These are phyloP conservation scores for Chaetops frenatus DNA, from an alignment of 2,113 vertebrate species.

Conservation along the genomic window DNA sequence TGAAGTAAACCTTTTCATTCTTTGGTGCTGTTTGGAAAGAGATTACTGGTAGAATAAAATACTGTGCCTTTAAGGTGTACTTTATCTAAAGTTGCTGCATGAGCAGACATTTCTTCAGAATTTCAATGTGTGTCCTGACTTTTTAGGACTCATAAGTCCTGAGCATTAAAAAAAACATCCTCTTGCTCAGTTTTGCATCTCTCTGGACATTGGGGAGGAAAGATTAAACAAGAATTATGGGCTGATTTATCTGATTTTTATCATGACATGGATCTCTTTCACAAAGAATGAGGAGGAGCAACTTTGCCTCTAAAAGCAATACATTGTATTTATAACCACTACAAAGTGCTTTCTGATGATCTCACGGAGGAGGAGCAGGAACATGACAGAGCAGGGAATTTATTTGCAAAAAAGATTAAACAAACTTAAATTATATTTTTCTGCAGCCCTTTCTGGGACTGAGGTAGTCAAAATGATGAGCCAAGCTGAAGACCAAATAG, in stretches of 20 bases:
- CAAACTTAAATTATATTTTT: neutral
- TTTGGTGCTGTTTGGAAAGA: neutral
- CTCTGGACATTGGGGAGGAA: neutral
- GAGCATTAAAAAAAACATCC: neutral
- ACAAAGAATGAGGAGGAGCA: neutral
- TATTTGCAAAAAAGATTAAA: neutral
- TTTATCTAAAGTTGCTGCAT: neutral
- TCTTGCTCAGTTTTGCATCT: neutral
- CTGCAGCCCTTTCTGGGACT: neutral
- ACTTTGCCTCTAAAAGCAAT: neutral
- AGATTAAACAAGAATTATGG: neutral
- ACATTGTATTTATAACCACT: neutral
- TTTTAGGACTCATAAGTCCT: neutral
- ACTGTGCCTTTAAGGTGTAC: neutral
- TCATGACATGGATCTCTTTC: neutral
- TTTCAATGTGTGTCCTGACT: neutral
- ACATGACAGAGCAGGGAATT: neutral
- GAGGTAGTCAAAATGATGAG: neutral
- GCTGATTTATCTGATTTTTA: slow-evolving; percentile 6
- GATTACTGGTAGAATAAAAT: neutral
- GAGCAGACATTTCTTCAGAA: neutral
- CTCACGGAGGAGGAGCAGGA: neutral
- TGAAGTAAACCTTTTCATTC: neutral
- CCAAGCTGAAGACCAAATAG: neutral
- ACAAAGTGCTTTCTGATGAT: neutral